Percentiles rank a stretch among this genome's conserved stretches.
phyloP scores from a whole-genome alignment of 2,113 vertebrate genomes.

The Nansenia antarctica region DNA sequence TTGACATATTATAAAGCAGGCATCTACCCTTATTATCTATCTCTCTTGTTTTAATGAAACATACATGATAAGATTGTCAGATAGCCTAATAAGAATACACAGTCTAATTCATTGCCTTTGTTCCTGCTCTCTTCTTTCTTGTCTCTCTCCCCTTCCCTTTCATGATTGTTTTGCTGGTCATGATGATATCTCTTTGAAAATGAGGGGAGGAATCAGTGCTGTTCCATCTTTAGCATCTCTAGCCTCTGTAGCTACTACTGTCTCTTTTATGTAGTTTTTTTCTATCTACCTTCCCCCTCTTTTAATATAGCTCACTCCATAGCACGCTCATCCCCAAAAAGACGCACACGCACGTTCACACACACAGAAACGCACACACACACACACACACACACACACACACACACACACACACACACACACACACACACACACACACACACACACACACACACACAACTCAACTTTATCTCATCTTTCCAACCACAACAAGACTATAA shows the following conservation, averaged over 20 bases:
- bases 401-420: slow-evolving; percentile 8
- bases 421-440: slow-evolving; percentile 26
- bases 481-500: slow-evolving; percentile 55
- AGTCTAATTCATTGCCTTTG: slow-evolving; percentile 51
- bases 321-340: neutral
- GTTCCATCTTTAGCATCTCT: slow-evolving; percentile 66
- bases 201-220: slow-evolving; percentile 43
- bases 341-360: neutral
- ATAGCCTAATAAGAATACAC: slow-evolving; percentile 62
- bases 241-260: slow-evolving; percentile 55
- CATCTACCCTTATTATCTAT: slow-evolving; percentile 51
- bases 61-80: slow-evolving; percentile 62
- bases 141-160: slow-evolving; percentile 45
- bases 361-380: slow-evolving; percentile 10
- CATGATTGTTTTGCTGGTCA: slow-evolving; percentile 61
- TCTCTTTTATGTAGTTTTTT: slow-evolving; percentile 63
- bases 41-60: slow-evolving; percentile 59
- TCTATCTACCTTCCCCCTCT: slow-evolving; percentile 29
- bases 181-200: slow-evolving; percentile 73
- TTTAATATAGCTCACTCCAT: slow-evolving; percentile 34
- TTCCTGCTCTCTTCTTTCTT: slow-evolving; percentile 33
- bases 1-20: slow-evolving; percentile 53
- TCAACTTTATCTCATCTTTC: slow-evolving; percentile 65
- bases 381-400: slow-evolving; percentile 16
- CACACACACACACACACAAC: slow-evolving; percentile 37